Conservation (phyloP, 35 echinoderm and acorn worm genomes). For the Stichopus chloronotus region DNA sequence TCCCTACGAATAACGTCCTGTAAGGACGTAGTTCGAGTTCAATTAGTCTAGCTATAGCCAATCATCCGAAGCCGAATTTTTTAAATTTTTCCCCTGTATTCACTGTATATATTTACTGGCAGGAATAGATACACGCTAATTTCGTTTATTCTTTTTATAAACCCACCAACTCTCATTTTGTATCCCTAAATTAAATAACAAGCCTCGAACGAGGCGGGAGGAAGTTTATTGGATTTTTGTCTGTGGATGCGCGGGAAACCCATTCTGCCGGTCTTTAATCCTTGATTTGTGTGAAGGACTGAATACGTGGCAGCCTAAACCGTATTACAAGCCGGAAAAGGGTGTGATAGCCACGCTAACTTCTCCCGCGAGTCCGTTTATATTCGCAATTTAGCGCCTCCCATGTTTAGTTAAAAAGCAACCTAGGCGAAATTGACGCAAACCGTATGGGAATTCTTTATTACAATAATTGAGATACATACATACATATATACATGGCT, state of each 20-base stretch:
- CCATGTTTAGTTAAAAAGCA: conserved; percentile 56
- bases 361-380: conserved; percentile 57
- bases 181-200: conserved; percentile 53
- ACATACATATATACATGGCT: conserved; percentile 4
- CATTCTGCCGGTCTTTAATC: conserved; percentile 53
- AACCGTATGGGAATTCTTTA: conserved; percentile 52
- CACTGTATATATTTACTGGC: background rate
- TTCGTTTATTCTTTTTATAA: conserved; percentile 21
- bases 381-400: conserved; percentile 57
- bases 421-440: conserved; percentile 52
- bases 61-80: too few species aligned
- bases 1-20: too few species aligned
- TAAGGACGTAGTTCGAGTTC: too few species aligned
- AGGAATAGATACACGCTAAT: conserved; percentile 48
- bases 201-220: conserved; percentile 56
- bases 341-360: conserved; percentile 45
- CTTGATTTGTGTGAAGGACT: conserved; percentile 62
- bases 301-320: conserved; percentile 56
- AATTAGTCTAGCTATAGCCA: too few species aligned
- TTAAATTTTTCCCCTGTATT: background rate
- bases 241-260: conserved; percentile 52
- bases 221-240: conserved; percentile 58
- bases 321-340: conserved; percentile 41
- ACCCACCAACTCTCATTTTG: conserved; percentile 48
- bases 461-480: conserved; percentile 52